phyloP scores from a whole-genome alignment of 1,140 invertebrate genomes.

The Pogonomyrmex californicus region DNA sequence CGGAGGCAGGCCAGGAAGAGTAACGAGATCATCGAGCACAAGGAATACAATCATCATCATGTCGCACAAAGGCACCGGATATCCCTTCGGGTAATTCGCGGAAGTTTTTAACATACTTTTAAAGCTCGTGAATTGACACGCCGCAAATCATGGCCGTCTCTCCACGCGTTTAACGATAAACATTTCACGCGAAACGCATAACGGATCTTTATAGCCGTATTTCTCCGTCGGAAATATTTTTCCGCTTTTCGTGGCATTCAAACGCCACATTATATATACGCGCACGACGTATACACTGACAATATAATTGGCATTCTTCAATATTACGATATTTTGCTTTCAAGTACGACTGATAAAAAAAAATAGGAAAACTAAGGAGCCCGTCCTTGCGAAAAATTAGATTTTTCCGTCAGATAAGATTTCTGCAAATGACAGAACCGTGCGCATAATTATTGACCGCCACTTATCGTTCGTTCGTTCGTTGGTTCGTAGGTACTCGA shows the following conservation, averaged over 20 bases:
- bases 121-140: slow-evolving; percentile 15
- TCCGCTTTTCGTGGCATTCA: not conserved
- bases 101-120: slow-evolving; percentile 11
- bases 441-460: slow-evolving; percentile 48
- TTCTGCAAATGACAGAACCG: slow-evolving; percentile 42
- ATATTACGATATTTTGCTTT: not conserved
- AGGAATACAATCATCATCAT: slow-evolving; percentile 79
- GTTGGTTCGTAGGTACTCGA: slow-evolving; percentile 83
- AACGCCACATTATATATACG: not conserved
- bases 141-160: not conserved
- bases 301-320: not conserved
- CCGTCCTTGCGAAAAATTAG: not conserved
- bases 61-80: slow-evolving; percentile 81
- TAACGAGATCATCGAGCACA: slow-evolving; percentile 80
- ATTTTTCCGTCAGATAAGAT: slow-evolving; percentile 1
- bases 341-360: not conserved
- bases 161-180: not conserved
- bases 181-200: slow-evolving; percentile 8
- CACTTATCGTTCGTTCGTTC: slow-evolving; percentile 62
- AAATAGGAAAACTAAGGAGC: not conserved
- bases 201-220: slow-evolving; percentile 10
- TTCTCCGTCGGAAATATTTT: slow-evolving; percentile 1
- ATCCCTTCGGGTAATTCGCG: slow-evolving; percentile 82
- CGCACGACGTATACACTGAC: not conserved
- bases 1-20: slow-evolving; percentile 80